Evolutionary conservation across 1,140 invertebrate species (phyloP).

Genomic region (Drosophila repleta): DNA sequence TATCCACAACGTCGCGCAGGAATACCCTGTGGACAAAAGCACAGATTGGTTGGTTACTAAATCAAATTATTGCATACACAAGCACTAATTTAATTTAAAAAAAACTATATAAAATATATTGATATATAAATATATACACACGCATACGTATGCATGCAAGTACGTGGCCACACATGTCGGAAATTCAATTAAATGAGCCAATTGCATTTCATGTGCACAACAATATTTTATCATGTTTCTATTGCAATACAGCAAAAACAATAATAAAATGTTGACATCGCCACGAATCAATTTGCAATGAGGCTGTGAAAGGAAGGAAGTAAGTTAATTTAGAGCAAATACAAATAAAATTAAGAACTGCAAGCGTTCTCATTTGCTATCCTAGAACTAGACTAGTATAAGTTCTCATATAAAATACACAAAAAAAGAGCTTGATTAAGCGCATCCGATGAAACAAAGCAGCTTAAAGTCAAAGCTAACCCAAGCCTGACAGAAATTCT

Average conservation of each 20-base stretch:
- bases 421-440: not conserved
- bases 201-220: slow-evolving; percentile 50
- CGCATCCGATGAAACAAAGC: not conserved
- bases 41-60: slow-evolving; percentile 46
- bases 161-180: slow-evolving; percentile 43
- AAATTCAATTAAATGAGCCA: slow-evolving; percentile 72
- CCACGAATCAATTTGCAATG: slow-evolving; percentile 4
- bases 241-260: not conserved
- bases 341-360: not conserved
- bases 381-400: no score
- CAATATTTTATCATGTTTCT: slow-evolving; percentile 4
- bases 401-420: no score
- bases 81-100: slow-evolving; percentile 65
- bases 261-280: slow-evolving; percentile 12
- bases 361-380: no score
- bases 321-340: not conserved
- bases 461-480: not conserved
- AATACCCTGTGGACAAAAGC: slow-evolving; percentile 87
- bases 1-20: slow-evolving; percentile 94
- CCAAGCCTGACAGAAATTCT: not conserved
- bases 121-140: not conserved
- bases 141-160: slow-evolving; percentile 3
- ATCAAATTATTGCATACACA: slow-evolving; percentile 58
- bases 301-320: not conserved
- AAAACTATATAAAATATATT: slow-evolving; percentile 27